Evolutionary conservation across 2,888 invertebrate genomes (phyloP), one percentile per base, ranked within the genome.

Genomic region (Brenthis daphne): DNA sequence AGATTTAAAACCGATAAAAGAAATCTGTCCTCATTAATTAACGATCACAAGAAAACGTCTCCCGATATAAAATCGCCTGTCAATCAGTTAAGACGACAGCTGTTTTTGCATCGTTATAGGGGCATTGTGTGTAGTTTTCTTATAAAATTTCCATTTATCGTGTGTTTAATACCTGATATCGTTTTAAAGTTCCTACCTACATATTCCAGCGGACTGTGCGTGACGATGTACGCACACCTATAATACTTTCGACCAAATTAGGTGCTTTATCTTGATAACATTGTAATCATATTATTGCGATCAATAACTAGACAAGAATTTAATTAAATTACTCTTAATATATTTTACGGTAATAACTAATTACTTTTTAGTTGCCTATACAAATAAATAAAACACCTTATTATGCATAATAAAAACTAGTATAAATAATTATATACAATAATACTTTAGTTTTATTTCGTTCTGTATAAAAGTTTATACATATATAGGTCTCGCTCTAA

Each of bases 401-500:
- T 43, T 43, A 43, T 11, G 2, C 37, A 43, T 43, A 43, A 43
- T 43, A 43, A 43, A 43, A 43, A 24, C 58, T 6, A 6, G 14
- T 1, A 11, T 24, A 60, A 29, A 58, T 57, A 50, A 51, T 51
- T 65, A 48, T 57, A 43, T 29, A 16, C 12, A 16, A 6, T 57
- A 20, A 57, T 33, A 55, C 13, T 37, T 56, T 37, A 20, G 43
- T 20, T 43, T 57, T 43, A 57, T 43, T 29, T 60, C 14, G 24
- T 14, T 37, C n/a, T 50, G n/a, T 20, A 43, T 16, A 43, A 57
- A 43, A 43, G 20, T 57, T 57, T 57, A 43, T 43, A 57, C 16
- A 57, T 43, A 8, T 20, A 16, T 16, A 43, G 54, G 56, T 65
- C 54, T 58, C 47, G 75, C 75, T 75, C 79, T 76, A 73, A 71